Evolutionary conservation across 2,888 invertebrate genomes (phyloP).

Genomic region (Perizoma flavofasciatum): DNA sequence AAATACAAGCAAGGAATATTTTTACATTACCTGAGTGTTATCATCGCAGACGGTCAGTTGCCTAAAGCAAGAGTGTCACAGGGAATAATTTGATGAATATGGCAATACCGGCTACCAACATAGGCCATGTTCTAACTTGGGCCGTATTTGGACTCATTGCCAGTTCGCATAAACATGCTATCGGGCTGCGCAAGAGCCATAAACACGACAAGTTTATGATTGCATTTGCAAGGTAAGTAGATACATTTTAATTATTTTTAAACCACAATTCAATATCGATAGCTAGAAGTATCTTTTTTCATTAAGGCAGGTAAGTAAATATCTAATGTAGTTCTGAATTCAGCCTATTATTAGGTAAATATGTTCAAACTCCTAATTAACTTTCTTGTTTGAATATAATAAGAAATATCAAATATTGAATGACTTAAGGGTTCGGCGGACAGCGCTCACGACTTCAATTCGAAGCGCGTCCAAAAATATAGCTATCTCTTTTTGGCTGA

Average conservation of each 20-base stretch:
- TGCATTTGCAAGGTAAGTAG: background rate
- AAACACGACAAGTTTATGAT: constrained; percentile 15
- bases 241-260: no score
- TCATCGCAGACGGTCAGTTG: constrained; percentile 32
- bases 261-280: no score
- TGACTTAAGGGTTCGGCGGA: no score
- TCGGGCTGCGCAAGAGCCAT: constrained; percentile 30
- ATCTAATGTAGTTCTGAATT: background rate
- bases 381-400: no score
- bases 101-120: constrained; percentile 43
- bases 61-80: constrained; percentile 35
- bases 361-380: background rate
- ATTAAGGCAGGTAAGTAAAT: background rate
- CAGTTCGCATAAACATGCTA: constrained; percentile 25
- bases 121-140: constrained; percentile 25
- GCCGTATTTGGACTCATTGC: constrained; percentile 38
- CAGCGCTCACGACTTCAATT: no score
- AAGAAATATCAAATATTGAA: no score
- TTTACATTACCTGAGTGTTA: constrained; percentile 22
- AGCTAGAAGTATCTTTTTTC: background rate
- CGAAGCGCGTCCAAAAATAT: no score
- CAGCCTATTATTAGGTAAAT: background rate
- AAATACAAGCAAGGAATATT: no score
- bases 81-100: constrained; percentile 45
- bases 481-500: no score